Evolutionary conservation across 2,113 vertebrate genomes (phyloP), one percentile per base, ranked within the genome.

Genomic region (Mobula hypostoma): DNA sequence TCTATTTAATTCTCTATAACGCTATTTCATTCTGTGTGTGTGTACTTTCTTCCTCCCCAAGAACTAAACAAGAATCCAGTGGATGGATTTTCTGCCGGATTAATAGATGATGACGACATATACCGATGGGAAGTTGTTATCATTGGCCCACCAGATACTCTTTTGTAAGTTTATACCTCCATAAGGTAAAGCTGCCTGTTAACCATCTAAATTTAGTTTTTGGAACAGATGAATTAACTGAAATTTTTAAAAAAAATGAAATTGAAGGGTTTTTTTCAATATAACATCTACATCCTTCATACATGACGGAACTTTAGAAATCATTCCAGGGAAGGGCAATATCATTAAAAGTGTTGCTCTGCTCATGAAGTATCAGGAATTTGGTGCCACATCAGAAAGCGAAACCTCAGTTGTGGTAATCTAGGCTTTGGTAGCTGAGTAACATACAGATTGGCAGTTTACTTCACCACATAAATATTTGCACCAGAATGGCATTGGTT

Each of bases 21-120:
- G 17, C 61, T 32, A 29, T 90, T 90, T 90, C 29, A 90, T 88
- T n/a, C 48, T 48, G 48, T 48, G 48, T 66, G 14, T 88, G 58
- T 88, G 85, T n/a, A 8, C n/a, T 11, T 87, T 68, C 17, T 66
- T 36, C 56, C 24, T 24, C 24, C 21, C 63, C 61, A 90, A 97
- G 97, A 97, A 95, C 96, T 97, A 77, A 97, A 97, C 95, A 97
- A 97, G 95, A 97, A 97, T 95, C 97, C 97, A 29, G 97, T 97
- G 94, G 97, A 97, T 90, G 97, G 96, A 12, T 97, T 97, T 94
- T 97, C 97, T 94, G 97, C 97, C 2, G 97, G 97, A 66, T 96
- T 97, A 1, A 96, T 97, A 7, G 97, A 97, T 72, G 97, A 97
- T 48, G 95, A 97, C 90, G 96, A 97, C 96, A 97, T 97, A 94